Percentiles rank a stretch among this genome's conserved stretches.
phyloP scores from a whole-genome alignment of 2,888 invertebrate species.

The Lymantria monacha region DNA sequence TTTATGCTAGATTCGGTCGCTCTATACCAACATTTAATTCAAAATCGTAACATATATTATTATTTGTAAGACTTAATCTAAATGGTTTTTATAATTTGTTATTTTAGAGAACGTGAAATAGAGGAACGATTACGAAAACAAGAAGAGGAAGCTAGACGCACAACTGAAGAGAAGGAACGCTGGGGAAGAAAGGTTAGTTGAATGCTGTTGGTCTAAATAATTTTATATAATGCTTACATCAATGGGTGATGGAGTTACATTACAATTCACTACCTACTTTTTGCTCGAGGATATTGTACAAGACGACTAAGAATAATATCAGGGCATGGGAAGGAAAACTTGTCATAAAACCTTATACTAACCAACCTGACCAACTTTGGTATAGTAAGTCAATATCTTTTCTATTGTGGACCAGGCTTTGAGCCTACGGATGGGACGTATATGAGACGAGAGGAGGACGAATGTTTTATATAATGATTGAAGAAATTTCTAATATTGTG shows the following conservation, averaged over 20 bases:
- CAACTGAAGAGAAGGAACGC: conserved; percentile 67
- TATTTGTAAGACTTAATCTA: neutral
- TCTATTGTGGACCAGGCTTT: too few relatives aligned
- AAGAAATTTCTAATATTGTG: neutral
- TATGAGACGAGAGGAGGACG: too few relatives aligned
- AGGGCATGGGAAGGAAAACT: too few relatives aligned
- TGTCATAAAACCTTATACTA: too few relatives aligned
- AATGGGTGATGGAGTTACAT: too few relatives aligned
- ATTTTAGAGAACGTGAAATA: conserved; percentile 89
- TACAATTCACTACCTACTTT: too few relatives aligned
- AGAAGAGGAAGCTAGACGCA: conserved; percentile 69
- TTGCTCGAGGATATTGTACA: too few relatives aligned
- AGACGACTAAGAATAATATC: too few relatives aligned
- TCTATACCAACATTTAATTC: conserved; percentile 29
- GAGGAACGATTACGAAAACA: conserved; percentile 91
- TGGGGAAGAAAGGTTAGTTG: conserved; percentile 64
- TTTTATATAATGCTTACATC: too few relatives aligned
- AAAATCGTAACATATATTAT: neutral
- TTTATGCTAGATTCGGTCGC: conserved; percentile 32
- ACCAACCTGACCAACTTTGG: too few relatives aligned
- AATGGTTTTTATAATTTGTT: neutral
- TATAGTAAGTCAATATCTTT: too few relatives aligned
- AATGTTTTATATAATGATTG: neutral
- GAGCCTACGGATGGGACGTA: too few relatives aligned
- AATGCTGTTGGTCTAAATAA: neutral